phyloP scores from a whole-genome alignment of 2,888 invertebrate genomes.

The Biston stratarius region DNA sequence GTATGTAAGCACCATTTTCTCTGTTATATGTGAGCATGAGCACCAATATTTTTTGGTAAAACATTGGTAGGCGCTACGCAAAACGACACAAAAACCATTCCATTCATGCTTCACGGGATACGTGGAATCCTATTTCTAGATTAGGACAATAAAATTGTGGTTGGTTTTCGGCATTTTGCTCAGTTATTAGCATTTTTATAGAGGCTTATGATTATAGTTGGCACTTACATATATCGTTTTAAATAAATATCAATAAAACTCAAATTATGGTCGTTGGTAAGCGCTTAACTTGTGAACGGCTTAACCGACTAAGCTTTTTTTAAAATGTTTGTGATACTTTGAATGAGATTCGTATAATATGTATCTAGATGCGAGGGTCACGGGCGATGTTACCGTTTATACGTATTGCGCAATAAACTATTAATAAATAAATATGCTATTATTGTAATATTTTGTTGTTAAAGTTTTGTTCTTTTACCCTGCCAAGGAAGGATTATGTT shows the following conservation, averaged over 20 bases:
- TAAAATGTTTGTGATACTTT: too few relatives aligned
- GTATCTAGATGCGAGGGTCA: too few relatives aligned
- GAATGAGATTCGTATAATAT: too few relatives aligned
- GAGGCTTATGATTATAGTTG: conserved; percentile 12
- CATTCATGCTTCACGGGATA: conserved; percentile 42
- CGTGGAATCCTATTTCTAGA: conserved; percentile 45
- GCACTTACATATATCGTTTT: conserved; percentile 10
- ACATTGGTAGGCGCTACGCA: conserved; percentile 43
- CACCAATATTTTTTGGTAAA: conserved; percentile 43
- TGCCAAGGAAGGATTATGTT: too few relatives aligned
- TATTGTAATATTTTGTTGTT: too few relatives aligned
- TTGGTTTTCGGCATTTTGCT: conserved; percentile 36
- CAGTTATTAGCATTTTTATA: conserved; percentile 17
- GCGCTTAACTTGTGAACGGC: too few relatives aligned
- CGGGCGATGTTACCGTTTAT: too few relatives aligned
- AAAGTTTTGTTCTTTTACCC: too few relatives aligned
- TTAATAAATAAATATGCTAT: too few relatives aligned
- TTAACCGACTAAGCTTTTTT: too few relatives aligned
- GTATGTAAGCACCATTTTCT: conserved; percentile 25
- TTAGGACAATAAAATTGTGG: conserved; percentile 38
- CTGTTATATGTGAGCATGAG: conserved; percentile 27
- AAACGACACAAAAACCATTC: conserved; percentile 40
- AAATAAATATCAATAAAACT: neutral
- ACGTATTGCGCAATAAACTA: too few relatives aligned
- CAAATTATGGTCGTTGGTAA: too few relatives aligned